Base-by-base conservation (phyloP, 2,888 invertebrate genomes). In the Cinara cedri region DNA sequence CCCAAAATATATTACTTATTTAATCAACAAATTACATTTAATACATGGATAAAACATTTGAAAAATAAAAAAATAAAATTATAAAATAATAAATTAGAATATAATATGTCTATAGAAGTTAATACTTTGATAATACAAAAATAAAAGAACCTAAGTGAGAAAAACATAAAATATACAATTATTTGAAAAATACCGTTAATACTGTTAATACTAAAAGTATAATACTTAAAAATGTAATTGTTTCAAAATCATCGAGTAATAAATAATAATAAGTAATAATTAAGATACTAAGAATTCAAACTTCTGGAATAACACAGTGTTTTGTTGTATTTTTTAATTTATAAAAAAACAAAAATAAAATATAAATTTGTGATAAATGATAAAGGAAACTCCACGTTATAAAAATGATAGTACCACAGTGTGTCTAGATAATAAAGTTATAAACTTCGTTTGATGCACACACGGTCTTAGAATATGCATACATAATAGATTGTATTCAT, bases 361-460 rank as follows among this genome's bases (percentile, higher is more conserved):
- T 24, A 24, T 10, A 21, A 34, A 72, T 34, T 34, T 1, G 11
- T 34, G 74, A 75, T 75, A 75, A 19, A 54, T 51, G 74, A 75
- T 75, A 75, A 19, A 44, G 4, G 55, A 68, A 66, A 68, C 26
- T 76, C 76, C 76, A 76, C 76, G 76, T 76, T 76, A 66, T 57
- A 24, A 66, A 6, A 46, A 46, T 76, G 76, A 76, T 76, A 68
- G 21, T 26, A 24, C 2, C 46, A 57, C 76, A 76, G 65, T 75
- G 13, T 8, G 42, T 0, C 19, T 42, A 21, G 1, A 4, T 42
- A 3, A 9, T 1, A n/a, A 42, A 21, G 8, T 8, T 1, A 54
- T 44, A 24, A 74, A 19, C 9, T 62, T n/a, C n/a, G n/a, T n/a
- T 34, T 34, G 34, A 34, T 34, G n/a, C n/a, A n/a, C n/a, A n/a